Base-by-base conservation (phyloP, 2,888 invertebrate genomes). In the Amaurobius ferox region DNA sequence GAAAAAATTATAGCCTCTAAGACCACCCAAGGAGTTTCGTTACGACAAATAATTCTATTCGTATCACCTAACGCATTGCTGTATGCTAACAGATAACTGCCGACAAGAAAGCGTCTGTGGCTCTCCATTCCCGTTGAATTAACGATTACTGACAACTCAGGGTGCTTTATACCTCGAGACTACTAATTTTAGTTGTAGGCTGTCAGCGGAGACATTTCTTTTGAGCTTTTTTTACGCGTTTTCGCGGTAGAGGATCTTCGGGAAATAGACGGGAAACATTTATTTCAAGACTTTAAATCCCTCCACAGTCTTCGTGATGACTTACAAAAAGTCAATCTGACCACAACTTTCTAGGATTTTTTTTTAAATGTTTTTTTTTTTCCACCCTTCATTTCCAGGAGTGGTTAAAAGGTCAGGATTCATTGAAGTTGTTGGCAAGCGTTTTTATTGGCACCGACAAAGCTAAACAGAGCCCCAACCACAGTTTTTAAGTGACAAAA, bases 161-260 rank as follows among this genome's bases (percentile, higher is more conserved):
- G 79, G 39, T 71, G 79, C 64, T 64, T 64, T 79, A 79, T 71
- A 71, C 71, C 64, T 30, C 35, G 16, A 11, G 29, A 29, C 62
- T 35, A 44, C 71, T 79, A 79, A 79, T 79, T 79, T 79, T 71
- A 79, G 79, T 40, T 79, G 71, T 71, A 44, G 64, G 44, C 79
- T 79, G 79, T 79, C 79, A 71, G 40, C 71, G 44, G n/a, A 71
- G 64, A 71, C 77, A 61, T 77, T 68, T 68, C 40, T 39, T 35
- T 39, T 61, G 35, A 9, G 13, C 11, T 26, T 44, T 55, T 55
- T 55, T n/a, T 55, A 55, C 23, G 23, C 11, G 23, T 23, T 55
- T 55, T 55, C 23, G 19, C 23, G 55, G 32, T 32, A 66, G 66
- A 32, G 19, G 32, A 19, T 13, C 16, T 32, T 30, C 7, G 5